Evolutionary conservation across 2,113 vertebrate genomes (phyloP), one percentile per base, ranked within the genome.

Genomic region (Delphinapterus leucas): DNA sequence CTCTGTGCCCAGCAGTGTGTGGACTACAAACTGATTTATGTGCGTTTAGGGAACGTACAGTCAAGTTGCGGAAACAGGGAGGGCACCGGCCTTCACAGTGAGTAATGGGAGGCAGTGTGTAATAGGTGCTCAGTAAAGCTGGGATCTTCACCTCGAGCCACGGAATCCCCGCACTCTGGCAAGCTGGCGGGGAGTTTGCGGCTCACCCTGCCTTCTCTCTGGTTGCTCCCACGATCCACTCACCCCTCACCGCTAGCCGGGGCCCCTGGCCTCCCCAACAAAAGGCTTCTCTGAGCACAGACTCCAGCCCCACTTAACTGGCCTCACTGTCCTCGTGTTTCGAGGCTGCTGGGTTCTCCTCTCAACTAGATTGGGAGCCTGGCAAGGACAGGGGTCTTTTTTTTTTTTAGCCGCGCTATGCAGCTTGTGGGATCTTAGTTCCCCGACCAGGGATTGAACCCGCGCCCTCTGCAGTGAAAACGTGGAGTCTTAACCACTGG

Each of bases 51-150:
- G 80, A 95, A 53, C 17, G 86, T 83, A 41, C 23, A 84, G 33
- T 81, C 81, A 63, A 33, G 77, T 47, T 85, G 88, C 0, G 2
- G 89, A 63, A 47, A 81, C 10, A 12, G 88, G 68, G 60, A 20
- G 33, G 61, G 60, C 33, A 0, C 1, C 1, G 7, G 31, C 6
- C 23, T 28, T 71, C 61, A 38, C 44, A 8, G 26, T 0, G 6
- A 93, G 93, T 26, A 17, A 81, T 2, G 8, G 83, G 49, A 67
- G 76, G 68, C 65, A 3, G 49, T n/a, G 13, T 65, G 3, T 79
- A 65, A 65, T 88, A 79, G 49, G 36, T 36, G n/a, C 90, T 88
- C 36, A 18, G 11, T 31, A 60, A 86, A 93, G 36, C 49, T 4
- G 23, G 47, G 61, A 31, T 67, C 95, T 85, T 90, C 77, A n/a